Evolutionary conservation across 2,113 vertebrate genomes (phyloP).

Genomic region (Phaethon lepturus): DNA sequence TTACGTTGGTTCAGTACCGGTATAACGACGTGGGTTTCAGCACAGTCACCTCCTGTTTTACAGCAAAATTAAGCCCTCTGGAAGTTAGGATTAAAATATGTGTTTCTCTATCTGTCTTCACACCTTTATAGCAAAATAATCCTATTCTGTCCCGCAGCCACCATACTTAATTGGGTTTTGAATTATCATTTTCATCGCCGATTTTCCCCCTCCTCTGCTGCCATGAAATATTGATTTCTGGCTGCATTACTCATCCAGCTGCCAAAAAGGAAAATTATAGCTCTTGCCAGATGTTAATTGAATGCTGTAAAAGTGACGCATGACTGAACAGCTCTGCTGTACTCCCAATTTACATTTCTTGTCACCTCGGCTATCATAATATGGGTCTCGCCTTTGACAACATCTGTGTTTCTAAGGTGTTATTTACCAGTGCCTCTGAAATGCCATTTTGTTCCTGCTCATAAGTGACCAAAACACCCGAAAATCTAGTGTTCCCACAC

Average conservation of each 20-base stretch:
- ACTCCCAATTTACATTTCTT: neutral
- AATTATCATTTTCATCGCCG: neutral
- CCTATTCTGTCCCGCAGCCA: neutral
- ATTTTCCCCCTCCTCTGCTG: neutral
- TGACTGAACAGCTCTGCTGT: neutral
- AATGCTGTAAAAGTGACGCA: slow-evolving; percentile 3
- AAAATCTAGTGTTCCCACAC: neutral
- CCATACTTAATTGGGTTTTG: slow-evolving; percentile 41
- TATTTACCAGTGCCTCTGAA: slow-evolving; percentile 22
- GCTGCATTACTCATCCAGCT: neutral
- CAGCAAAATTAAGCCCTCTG: neutral
- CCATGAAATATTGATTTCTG: slow-evolving; percentile 21
- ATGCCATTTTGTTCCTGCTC: neutral
- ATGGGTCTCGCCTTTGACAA: neutral
- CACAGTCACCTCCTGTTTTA: neutral
- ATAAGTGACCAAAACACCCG: neutral
- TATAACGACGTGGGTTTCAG: neutral
- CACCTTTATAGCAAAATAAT: neutral
- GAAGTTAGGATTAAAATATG: neutral
- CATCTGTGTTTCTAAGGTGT: slow-evolving; percentile 10
- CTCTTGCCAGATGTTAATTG: slow-evolving; percentile 56
- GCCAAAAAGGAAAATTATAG: slow-evolving; percentile 53
- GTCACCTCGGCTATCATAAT: neutral
- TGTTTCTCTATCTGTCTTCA: neutral
- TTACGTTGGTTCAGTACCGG: neutral